These are phyloP conservation scores for Axis porcinus DNA, from an alignment of 2,113 vertebrate genomes.

Conservation along the genomic window DNA sequence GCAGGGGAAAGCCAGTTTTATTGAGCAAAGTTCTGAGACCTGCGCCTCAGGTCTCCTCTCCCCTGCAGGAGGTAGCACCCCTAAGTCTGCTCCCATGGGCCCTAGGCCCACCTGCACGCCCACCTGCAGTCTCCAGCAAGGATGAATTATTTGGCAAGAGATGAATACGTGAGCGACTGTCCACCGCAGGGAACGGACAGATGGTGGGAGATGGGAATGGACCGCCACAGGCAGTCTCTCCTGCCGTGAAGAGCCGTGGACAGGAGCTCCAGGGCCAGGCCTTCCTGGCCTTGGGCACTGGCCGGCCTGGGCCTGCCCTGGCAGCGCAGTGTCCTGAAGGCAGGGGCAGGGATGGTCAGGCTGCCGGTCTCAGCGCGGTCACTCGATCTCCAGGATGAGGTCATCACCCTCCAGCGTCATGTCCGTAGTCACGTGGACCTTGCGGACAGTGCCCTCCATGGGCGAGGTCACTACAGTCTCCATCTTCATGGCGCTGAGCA, in stretches of 20 bases:
- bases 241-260: not conserved
- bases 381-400: slow-evolving; percentile 92
- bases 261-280: not conserved
- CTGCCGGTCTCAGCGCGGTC: slow-evolving; percentile 30
- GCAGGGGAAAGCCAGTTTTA: slow-evolving; percentile 54
- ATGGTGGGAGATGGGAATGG: not conserved
- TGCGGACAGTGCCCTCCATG: slow-evolving; percentile 83
- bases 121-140: not conserved
- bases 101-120: not conserved
- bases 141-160: slow-evolving; percentile 54
- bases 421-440: slow-evolving; percentile 84
- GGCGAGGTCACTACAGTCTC: slow-evolving; percentile 95
- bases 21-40: slow-evolving; percentile 45
- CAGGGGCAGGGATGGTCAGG: not conserved
- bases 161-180: not conserved
- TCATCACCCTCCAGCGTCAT: slow-evolving; percentile 92
- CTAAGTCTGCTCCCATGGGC: not conserved
- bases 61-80: not conserved
- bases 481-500: slow-evolving; percentile 97
- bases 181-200: not conserved
- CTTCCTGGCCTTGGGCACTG: not conserved
- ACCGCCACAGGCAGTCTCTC: not conserved
- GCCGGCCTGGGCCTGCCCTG: slow-evolving; percentile 34
- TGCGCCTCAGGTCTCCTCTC: not conserved
- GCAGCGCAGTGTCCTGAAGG: slow-evolving; percentile 18